Evolutionary conservation across 1,140 invertebrate species (phyloP), one percentile per base, ranked within the genome.

Genomic region (Pseudomyrmex gracilis): DNA sequence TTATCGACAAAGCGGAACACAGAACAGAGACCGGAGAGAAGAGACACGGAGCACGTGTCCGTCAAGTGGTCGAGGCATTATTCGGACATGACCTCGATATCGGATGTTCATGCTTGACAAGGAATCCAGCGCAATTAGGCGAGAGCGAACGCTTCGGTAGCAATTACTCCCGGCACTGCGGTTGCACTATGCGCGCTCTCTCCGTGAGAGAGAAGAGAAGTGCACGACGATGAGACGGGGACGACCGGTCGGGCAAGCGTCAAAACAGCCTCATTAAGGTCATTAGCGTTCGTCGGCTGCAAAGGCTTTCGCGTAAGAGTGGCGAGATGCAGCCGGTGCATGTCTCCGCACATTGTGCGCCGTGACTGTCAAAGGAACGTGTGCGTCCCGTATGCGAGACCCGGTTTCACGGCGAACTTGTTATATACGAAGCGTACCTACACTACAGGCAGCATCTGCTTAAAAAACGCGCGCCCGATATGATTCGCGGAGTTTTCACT

Each of bases 191-290:
- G 67, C 43, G 53, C 66, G 53, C 66, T 22, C 22, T 55, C 66
- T 22, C 22, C 60, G 66, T 55, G 51, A 7, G 34, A 7, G 34
- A 7, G 0, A 24, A 68, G 82, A 68, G 83, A 76, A 86, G 80
- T 66, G 85, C 78, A 77, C 57, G 57, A 58, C 51, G 51, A 20
- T 45, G 34, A 45, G 58, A 17, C 47, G 55, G 82, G 49, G 83
- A 87, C 77, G 73, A 73, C 60, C 51, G 73, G 58, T 60, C 78
- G 88, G 80, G 87, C 90, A 85, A 90, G 90, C 90, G 89, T 90
- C 90, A 90, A 90, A 91, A 91, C 90, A 90, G 89, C 85, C 90
- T 91, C 87, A 90, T 91, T 90, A 91, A 85, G 89, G 82, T 89
- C 83, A 90, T 91, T 91, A 91, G 85, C 87, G 87, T 87, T 89